phyloP scores from a whole-genome alignment of 2,797 vertebrate genomes.

The Echeneis naucrates region DNA sequence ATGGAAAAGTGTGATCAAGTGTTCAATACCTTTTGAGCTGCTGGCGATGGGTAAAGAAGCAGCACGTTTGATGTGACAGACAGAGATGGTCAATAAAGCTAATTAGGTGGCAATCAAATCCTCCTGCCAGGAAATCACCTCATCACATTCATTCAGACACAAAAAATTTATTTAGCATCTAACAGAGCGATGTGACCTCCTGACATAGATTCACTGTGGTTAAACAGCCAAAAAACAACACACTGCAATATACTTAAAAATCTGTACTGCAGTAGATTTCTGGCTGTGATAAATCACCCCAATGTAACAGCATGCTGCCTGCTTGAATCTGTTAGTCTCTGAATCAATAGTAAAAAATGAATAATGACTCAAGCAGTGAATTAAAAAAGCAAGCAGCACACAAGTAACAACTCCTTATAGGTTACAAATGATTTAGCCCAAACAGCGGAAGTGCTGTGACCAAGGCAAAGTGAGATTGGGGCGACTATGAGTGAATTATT shows the following conservation, averaged over 20 bases:
- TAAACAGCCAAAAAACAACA: not conserved
- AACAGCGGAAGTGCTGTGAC: conserved; percentile 36
- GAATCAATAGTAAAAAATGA: conserved; percentile 21
- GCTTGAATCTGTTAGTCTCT: conserved; percentile 25
- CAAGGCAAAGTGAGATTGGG: not conserved
- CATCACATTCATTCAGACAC: not conserved
- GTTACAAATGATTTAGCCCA: conserved; percentile 65
- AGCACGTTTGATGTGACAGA: conserved; percentile 16
- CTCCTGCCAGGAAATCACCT: not conserved
- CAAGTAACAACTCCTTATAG: conserved; percentile 22
- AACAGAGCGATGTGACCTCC: not conserved
- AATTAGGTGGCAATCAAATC: conserved; percentile 11
- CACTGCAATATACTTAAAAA: not conserved
- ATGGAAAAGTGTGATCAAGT: not conserved
- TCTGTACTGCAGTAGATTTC: conserved; percentile 31
- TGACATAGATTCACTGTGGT: not conserved
- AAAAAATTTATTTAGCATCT: not conserved
- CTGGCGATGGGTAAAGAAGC: conserved; percentile 3
- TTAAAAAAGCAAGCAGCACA: not conserved
- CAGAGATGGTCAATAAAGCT: conserved; percentile 16
- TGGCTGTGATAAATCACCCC: conserved; percentile 46
- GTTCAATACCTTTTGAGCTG: conserved; percentile 5
- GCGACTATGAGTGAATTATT: conserved; percentile 56
- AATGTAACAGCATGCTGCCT: conserved; percentile 5
- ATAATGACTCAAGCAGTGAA: conserved; percentile 32